Evolutionary conservation across 2,888 invertebrate genomes (phyloP), one percentile per base, ranked within the genome.

Genomic region (Sicus ferrugineus): DNA sequence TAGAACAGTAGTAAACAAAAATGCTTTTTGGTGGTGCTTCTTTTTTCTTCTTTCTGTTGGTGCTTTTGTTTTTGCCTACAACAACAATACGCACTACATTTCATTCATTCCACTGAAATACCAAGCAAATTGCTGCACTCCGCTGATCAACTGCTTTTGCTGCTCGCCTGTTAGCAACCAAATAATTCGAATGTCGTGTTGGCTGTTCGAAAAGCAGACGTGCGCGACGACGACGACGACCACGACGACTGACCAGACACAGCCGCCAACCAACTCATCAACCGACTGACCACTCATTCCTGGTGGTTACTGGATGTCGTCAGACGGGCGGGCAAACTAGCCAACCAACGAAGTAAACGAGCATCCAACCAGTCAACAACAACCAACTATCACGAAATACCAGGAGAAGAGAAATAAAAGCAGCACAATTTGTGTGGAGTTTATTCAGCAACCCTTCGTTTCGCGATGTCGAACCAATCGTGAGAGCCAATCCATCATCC

Each of bases 151-250:
- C 73, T 69, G 2, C 46, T 63, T 64, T 46, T 59, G 69, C 75
- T 78, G 79, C 21, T 58, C 68, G 72, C 79, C 79, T 77, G 72
- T 64, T 75, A 67, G 61, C 74, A 69, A 71, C 73, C 75, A 77
- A 77, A 78, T 79, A 79, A 79, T 77, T 79, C 76, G 75, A 77
- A 79, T 77, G 77, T 75, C 76, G 73, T 50, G 68, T 62, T 58
- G 56, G 61, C 59, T 66, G 62, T 68, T 66, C 56, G 50, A 56
- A 59, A 16, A 31, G 46, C 48, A 59, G 23, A n/a, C 48, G 58
- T 30, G 38, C n/a, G n/a, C n/a, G n/a, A n/a, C n/a, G n/a, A n/a
- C n/a, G n/a, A n/a, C n/a, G n/a, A n/a, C n/a, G n/a, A 31, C 34
- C 48, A 30, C 28, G 31, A 42, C 50, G 16, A 31, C 19, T 3